Percentiles rank a stretch among this genome's conserved stretches.
phyloP scores from a whole-genome alignment of 2,888 invertebrate species.

The Sinelater perroti region DNA sequence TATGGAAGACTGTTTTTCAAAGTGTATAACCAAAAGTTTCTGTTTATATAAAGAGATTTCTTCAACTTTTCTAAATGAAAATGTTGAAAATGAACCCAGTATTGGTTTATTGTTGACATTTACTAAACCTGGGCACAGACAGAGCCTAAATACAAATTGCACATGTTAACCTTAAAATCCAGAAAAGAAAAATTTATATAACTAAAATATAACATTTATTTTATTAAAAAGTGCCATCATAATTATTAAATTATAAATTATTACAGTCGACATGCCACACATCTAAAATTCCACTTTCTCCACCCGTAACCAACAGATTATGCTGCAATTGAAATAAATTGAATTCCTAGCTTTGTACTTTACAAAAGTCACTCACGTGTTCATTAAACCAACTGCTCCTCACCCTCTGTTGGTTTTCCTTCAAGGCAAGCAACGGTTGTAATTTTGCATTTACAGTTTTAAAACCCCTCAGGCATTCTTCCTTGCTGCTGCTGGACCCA shows the following conservation, averaged over 20 bases:
- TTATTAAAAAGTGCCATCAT: too few species aligned
- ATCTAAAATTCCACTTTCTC: slow-evolving; percentile 74
- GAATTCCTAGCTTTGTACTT: neutral
- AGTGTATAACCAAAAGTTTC: too few species aligned
- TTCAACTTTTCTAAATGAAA: too few species aligned
- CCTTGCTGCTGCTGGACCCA: slow-evolving; percentile 70
- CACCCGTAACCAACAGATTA: slow-evolving; percentile 73
- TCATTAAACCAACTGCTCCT: slow-evolving; percentile 73
- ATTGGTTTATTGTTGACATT: too few species aligned
- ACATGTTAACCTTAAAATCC: too few species aligned
- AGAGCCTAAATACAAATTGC: too few species aligned
- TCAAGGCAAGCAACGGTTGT: slow-evolving; percentile 65
- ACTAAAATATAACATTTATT: too few species aligned
- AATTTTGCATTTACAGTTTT: slow-evolving; percentile 62
- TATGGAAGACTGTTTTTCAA: too few species aligned
- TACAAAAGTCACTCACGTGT: slow-evolving; percentile 63
- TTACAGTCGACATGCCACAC: slow-evolving; percentile 66
- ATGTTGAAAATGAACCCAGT: too few species aligned
- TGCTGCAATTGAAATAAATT: slow-evolving; percentile 60
- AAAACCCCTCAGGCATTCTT: slow-evolving; percentile 67
- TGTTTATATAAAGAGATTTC: too few species aligned
- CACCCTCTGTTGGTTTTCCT: slow-evolving; percentile 74
- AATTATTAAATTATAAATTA: neutral
- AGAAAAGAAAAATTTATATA: too few species aligned
- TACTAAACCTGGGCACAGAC: too few species aligned